Conservation (phyloP, 2,113 vertebrate species). For the Periophthalmus modestus region DNA sequence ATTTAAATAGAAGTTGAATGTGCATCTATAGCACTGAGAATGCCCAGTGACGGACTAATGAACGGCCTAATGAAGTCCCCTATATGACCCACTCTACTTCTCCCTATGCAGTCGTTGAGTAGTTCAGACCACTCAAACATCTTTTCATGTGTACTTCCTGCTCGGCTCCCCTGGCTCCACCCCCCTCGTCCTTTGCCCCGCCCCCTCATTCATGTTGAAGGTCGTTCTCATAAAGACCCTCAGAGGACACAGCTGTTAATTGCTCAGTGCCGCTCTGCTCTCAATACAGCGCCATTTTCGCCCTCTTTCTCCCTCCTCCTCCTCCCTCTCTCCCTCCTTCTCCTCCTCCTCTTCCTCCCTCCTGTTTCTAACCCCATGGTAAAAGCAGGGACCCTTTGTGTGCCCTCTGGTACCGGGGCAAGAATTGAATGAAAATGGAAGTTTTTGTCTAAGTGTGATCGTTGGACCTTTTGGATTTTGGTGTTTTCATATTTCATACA, state of each 20-base stretch:
- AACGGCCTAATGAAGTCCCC: no score
- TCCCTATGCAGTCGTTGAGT: no score
- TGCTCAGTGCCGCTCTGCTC: slow-evolving; percentile 66
- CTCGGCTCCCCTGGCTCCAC: slow-evolving; percentile 3
- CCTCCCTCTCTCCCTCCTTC: slow-evolving; percentile 33
- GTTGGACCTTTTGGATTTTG: background rate
- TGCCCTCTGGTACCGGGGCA: background rate
- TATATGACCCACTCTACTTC: no score
- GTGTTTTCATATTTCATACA: no score
- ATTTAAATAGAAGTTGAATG: no score
- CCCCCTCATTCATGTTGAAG: slow-evolving; percentile 62
- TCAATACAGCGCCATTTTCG: slow-evolving; percentile 72
- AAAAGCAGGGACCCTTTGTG: slow-evolving; percentile 50
- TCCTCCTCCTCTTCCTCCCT: slow-evolving; percentile 44
- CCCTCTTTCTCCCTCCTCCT: slow-evolving; percentile 14
- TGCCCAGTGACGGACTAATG: no score
- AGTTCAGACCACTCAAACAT: background rate
- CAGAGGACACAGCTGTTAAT: slow-evolving; percentile 71
- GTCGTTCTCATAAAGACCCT: slow-evolving; percentile 76
- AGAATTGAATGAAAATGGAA: background rate
- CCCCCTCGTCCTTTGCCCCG: slow-evolving; percentile 6
- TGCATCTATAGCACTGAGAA: no score
- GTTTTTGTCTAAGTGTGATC: no score
- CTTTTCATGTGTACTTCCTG: slow-evolving; percentile 35
- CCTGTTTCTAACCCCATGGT: slow-evolving; percentile 56